Base-by-base conservation (phyloP, 2,113 vertebrate species). In the Nyctereutes procyonoides region DNA sequence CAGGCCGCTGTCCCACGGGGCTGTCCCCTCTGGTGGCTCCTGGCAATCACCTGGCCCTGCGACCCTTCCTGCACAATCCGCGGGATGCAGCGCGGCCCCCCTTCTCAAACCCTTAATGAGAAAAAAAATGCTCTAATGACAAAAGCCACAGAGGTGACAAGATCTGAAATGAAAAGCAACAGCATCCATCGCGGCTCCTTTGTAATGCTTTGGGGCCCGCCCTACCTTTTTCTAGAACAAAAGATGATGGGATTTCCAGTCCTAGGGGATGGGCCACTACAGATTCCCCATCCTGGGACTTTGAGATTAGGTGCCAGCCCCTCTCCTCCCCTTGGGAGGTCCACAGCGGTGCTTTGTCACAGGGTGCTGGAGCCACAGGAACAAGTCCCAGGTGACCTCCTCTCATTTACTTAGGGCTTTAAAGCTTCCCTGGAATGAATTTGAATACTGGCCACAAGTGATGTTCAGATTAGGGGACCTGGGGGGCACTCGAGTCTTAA, bases 201-300 rank as follows among this genome's bases (percentile, higher is more conserved):
- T 26, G 43, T 48, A 11, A 79, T 8, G 93, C 80, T 81, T 73
- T 71, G 16, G 15, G 35, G 94, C 94, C 71, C 60, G n/a, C 58
- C 96, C 86, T 51, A 30, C 63, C 11, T 22, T 84, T 67, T 89
- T 69, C 60, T 67, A 83, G 90, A 95, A 87, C 93, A 48, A 13
- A 55, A 55, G 80, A 53, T 86, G 19, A 32, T 20, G 19, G 67
- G 67, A 82, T 55, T 43, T 81, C 76, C 53, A n/a, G 71, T 91
- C 73, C 76, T 20, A 9, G 82, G 53, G n/a, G 28, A 28, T 69
- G 69, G 13, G 71, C 71, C 43, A 48, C 2, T 2, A 35, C 60
- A 28, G 48, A 32, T 53, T 62, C 56, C 58, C 9, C 5, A 62
- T 15, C n/a, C 73, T 28, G 30, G 0, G 24, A 55, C 65, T 76